phyloP scores from a whole-genome alignment of 2,113 vertebrate genomes.

The Halcyon malimbica region DNA sequence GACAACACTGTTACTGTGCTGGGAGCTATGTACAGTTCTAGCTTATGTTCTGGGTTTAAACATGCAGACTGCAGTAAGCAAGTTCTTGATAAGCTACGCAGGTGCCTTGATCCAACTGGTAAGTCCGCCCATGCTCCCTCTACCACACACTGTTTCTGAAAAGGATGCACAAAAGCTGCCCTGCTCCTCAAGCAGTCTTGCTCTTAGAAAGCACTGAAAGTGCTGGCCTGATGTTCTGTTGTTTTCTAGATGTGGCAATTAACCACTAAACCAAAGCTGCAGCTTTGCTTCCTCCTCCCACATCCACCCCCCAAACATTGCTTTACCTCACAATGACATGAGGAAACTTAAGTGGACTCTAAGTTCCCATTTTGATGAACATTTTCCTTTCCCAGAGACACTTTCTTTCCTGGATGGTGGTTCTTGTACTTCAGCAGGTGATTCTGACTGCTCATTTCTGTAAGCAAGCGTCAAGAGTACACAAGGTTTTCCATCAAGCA shows the following conservation, averaged over 20 bases:
- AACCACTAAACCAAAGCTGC: not conserved
- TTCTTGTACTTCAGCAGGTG: constrained; percentile 68
- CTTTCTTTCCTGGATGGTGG: constrained; percentile 77
- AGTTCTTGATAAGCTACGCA: not conserved
- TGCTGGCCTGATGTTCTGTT: not conserved
- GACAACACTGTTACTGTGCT: not conserved
- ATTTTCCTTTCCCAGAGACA: constrained; percentile 82
- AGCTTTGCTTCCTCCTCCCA: not conserved
- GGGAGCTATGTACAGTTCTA: not conserved
- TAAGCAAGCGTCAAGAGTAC: not conserved
- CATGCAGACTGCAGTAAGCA: not conserved
- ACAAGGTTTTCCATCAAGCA: not conserved
- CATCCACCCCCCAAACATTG: fast-evolving
- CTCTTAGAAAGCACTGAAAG: not conserved
- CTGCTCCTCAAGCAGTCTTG: not conserved
- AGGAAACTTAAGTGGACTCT: constrained; percentile 62
- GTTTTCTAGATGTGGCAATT: not conserved
- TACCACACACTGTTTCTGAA: not conserved
- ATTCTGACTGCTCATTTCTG: constrained; percentile 76
- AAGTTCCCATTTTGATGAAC: constrained; percentile 38
- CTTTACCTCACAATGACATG: not conserved
- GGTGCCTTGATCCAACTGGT: not conserved
- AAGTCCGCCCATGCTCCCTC: not conserved
- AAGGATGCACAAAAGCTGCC: not conserved
- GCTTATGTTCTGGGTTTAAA: not conserved